Evolutionary conservation across 2,888 invertebrate species (phyloP), one percentile per base, ranked within the genome.

Genomic region (Luperina nickerlii): DNA sequence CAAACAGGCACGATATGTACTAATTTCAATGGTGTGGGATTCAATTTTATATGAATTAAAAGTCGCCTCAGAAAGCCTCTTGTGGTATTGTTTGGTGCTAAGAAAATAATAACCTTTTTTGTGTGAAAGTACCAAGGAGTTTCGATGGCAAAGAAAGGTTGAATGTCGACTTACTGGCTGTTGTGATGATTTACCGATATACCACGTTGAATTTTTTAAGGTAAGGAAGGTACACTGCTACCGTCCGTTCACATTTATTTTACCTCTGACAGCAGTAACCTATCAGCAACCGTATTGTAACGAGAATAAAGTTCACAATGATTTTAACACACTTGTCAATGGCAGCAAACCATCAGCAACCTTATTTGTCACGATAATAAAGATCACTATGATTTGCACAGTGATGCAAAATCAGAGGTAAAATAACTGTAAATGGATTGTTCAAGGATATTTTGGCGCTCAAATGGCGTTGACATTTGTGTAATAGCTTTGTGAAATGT

Each of bases 11-110:
- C 89, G 86, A 89, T 90, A 90, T 89, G 92, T 90, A 90, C 94
- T 94, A 93, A 94, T 94, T 93, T 92, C 91, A 94, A 93, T 93
- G 91, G 92, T 88, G 89, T 89, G 88, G 90, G 91, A 90, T 93
- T 93, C 93, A 93, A 93, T 93, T 93, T 92, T 92, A 90, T 92
- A 92, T 89, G 92, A 93, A 92, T 93, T 92, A 91, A 92, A 91
- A 88, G 87, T 88, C 87, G 73, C 83, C 84, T 87, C 86, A 78
- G 77, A 79, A 79, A 79, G 78, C 80, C 85, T 88, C 88, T 90
- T 88, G 78, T 85, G 85, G 85, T 87, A 91, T 92, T 92, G 92
- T 92, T 87, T 90, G 90, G 84, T 72, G 67, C 82, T 78, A 69
- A 85, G 87, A 87, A 89, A 91, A 92, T 90, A 91, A 90, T 89